These are phyloP conservation scores for Hucho hucho DNA, from an alignment of 2,113 vertebrate species.

Conservation along the genomic window DNA sequence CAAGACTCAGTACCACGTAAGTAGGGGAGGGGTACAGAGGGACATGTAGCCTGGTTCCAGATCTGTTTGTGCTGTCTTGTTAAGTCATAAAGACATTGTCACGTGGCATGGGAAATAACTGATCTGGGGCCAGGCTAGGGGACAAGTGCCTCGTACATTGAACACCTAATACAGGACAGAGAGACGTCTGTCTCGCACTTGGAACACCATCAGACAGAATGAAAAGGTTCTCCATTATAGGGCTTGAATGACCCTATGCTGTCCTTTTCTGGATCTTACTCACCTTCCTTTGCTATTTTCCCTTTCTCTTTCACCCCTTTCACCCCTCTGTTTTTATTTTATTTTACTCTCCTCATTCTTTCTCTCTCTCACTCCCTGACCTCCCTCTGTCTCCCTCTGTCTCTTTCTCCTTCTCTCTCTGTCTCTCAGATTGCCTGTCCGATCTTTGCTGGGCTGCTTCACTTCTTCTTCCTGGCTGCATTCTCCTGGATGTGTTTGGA, in stretches of 20 bases:
- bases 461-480: slow-evolving; percentile 92
- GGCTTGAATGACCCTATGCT: slow-evolving; percentile 32
- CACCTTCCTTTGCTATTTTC: slow-evolving; percentile 13
- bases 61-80: too few species aligned
- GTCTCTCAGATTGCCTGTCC: slow-evolving; percentile 83
- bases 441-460: slow-evolving; percentile 88
- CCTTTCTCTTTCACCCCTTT: slow-evolving; percentile 8
- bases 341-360: not conserved
- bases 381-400: not conserved
- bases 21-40: slow-evolving; percentile 19
- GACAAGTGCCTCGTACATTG: too few species aligned
- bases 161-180: too few species aligned
- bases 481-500: slow-evolving; percentile 95
- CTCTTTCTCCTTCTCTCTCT: not conserved
- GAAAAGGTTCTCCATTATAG: too few species aligned
- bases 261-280: slow-evolving; percentile 25
- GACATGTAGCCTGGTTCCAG: too few species aligned
- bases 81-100: too few species aligned
- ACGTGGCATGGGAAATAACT: too few species aligned
- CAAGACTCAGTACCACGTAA: slow-evolving; percentile 91
- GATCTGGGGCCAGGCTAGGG: too few species aligned
- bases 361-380: slow-evolving; percentile 5
- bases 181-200: too few species aligned
- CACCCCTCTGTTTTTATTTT: not conserved
- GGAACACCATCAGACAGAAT: too few species aligned